A percentile compares a stretch with the other conserved stretches of the same genome.
These are phyloP conservation scores for Fratercula arctica DNA, from an alignment of 2,797 vertebrate genomes.

Conservation along the genomic window DNA sequence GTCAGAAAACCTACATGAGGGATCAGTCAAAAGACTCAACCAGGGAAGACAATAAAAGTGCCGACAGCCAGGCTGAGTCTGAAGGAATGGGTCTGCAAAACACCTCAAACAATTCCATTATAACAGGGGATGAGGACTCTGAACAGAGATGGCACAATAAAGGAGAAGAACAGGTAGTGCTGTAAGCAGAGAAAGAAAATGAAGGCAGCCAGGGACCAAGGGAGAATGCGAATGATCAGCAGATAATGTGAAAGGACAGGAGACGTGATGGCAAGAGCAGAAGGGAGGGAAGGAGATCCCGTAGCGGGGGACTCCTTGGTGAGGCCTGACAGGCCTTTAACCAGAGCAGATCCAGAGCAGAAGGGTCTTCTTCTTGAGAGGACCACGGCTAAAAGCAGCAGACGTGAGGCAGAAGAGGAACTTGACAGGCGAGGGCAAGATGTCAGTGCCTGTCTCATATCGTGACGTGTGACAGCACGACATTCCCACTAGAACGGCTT, in stretches of 20 bases:
- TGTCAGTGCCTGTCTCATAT: background rate
- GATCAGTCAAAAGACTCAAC: background rate
- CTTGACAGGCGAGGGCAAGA: background rate
- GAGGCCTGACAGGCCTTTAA: background rate
- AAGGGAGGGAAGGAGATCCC: background rate
- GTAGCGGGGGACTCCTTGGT: background rate
- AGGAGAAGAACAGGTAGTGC: background rate
- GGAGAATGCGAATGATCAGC: rapidly evolving
- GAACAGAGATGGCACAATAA: background rate
- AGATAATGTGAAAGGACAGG: background rate
- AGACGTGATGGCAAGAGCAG: background rate
- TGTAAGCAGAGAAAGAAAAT: background rate
- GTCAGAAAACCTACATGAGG: background rate
- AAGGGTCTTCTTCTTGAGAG: background rate
- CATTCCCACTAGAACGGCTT: background rate
- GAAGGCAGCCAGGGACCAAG: background rate
- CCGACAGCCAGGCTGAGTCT: background rate
- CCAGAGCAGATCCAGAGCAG: background rate
- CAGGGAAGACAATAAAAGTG: background rate
- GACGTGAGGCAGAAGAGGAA: background rate
- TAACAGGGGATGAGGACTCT: background rate
- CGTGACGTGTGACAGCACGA: rapidly evolving
- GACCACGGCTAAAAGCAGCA: background rate
- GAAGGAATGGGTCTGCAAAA: background rate
- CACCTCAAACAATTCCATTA: background rate